These are phyloP conservation scores for Ceratosolen fusciceps DNA, from an alignment of 1,140 invertebrate species.

Conservation along the genomic window DNA sequence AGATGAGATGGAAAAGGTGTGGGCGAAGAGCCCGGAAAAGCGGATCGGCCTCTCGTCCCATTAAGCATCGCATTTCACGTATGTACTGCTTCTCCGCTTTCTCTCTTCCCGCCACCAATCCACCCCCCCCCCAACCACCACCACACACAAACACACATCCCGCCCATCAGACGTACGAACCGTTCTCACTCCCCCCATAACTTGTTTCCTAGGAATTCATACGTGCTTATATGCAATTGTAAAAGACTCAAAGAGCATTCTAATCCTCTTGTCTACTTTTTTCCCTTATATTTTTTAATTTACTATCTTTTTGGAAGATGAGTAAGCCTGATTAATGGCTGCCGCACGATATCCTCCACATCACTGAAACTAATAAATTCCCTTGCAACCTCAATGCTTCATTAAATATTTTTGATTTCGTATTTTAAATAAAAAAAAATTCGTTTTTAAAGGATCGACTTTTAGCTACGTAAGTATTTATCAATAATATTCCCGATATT, in stretches of 20 bases:
- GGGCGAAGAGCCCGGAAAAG: constrained; percentile 13
- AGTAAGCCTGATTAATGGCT: neutral
- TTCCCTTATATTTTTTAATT: neutral
- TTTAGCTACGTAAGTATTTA: no score
- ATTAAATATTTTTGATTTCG: no score
- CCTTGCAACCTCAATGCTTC: neutral
- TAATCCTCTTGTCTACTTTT: constrained; percentile 26
- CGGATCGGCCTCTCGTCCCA: constrained; percentile 40
- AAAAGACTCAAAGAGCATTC: neutral
- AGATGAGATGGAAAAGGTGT: neutral
- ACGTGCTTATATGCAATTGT: neutral
- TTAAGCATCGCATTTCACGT: constrained; percentile 47
- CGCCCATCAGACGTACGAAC: no score
- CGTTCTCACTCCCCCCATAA: no score
- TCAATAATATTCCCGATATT: no score
- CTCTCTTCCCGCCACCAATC: no score
- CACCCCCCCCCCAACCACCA: no score
- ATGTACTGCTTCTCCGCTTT: neutral
- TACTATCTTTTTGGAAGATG: neutral
- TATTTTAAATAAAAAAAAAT: no score
- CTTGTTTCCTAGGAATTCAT: constrained; percentile 24
- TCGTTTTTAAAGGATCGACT: no score
- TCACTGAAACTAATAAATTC: constrained; percentile 24
- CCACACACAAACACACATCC: no score
- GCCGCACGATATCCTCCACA: constrained; percentile 3